A percentile compares a stretch with the other conserved stretches of the same genome.
These are phyloP conservation scores for Carassius gibelio DNA, from an alignment of 2,113 vertebrate species.

Conservation along the genomic window DNA sequence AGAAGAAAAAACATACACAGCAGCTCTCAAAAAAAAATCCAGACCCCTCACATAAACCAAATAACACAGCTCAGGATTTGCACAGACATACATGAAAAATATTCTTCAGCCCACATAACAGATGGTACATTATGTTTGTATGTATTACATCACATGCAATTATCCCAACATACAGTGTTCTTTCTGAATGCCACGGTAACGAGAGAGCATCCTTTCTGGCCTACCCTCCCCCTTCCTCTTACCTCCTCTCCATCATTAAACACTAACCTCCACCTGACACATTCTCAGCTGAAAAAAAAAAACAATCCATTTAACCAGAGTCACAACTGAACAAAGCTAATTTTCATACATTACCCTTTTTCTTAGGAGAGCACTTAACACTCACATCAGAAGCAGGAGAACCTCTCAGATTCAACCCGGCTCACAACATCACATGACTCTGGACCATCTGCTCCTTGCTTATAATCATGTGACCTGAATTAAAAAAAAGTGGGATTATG, in stretches of 20 bases:
- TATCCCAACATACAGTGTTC: neutral
- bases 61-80: neutral
- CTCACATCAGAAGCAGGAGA: conserved; percentile 65
- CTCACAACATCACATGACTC: conserved; percentile 75
- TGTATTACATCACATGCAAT: neutral
- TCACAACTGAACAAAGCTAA: conserved; percentile 53
- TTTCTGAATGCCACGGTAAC: conserved; percentile 28
- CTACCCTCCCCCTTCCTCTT: conserved; percentile 60
- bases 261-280: conserved; percentile 26
- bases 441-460: conserved; percentile 66
- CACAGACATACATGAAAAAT: neutral
- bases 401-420: conserved; percentile 63
- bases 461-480: conserved; percentile 70
- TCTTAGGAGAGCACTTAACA: conserved; percentile 62
- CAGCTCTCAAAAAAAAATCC: neutral
- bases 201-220: conserved; percentile 61
- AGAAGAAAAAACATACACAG: neutral
- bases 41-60: neutral
- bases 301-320: conserved; percentile 46
- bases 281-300: conserved; percentile 33
- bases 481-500: conserved; percentile 56
- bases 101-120: neutral
- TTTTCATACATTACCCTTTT: conserved; percentile 71
- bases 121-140: neutral
- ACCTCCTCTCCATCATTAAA: conserved; percentile 7